A percentile compares a stretch with the other conserved stretches of the same genome.
phyloP scores from a whole-genome alignment of 2,797 vertebrate genomes.

The Silurus aristotelis region DNA sequence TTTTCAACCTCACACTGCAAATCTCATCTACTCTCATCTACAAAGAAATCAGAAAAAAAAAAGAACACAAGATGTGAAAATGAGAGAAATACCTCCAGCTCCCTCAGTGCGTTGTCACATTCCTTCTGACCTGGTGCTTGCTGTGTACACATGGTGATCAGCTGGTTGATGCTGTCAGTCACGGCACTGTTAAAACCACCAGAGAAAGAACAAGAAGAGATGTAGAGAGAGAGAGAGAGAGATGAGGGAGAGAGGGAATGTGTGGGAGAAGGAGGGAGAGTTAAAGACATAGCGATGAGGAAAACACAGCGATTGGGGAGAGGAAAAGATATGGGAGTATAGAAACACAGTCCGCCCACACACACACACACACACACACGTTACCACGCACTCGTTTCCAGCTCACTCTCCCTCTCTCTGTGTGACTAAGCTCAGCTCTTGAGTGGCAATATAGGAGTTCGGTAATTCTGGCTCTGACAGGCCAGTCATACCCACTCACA shows the following conservation, averaged over 20 bases:
- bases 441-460: constrained; percentile 42
- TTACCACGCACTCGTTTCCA: constrained; percentile 40
- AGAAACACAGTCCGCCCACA: constrained; percentile 56
- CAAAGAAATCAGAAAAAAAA: neutral
- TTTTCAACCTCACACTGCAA: neutral
- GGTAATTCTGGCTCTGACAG: constrained; percentile 23
- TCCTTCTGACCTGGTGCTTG: constrained; percentile 97
- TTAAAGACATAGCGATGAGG: constrained; percentile 23
- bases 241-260: constrained; percentile 15
- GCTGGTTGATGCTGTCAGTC: constrained; percentile 97
- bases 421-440: constrained; percentile 38
- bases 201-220: constrained; percentile 30
- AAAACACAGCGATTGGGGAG: constrained; percentile 16
- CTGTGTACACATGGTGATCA: constrained; percentile 98
- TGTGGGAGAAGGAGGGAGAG: constrained; percentile 40
- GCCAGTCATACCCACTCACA: neutral
- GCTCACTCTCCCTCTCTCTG: constrained; percentile 13
- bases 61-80: neutral
- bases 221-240: neutral
- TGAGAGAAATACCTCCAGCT: constrained; percentile 83
- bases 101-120: constrained; percentile 92
- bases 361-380: constrained; percentile 45
- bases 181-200: constrained; percentile 79
- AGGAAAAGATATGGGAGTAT: constrained; percentile 30
- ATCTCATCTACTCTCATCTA: neutral